Conservation (phyloP, 2,797 vertebrate species). For the Oceanodroma leucorhoa region DNA sequence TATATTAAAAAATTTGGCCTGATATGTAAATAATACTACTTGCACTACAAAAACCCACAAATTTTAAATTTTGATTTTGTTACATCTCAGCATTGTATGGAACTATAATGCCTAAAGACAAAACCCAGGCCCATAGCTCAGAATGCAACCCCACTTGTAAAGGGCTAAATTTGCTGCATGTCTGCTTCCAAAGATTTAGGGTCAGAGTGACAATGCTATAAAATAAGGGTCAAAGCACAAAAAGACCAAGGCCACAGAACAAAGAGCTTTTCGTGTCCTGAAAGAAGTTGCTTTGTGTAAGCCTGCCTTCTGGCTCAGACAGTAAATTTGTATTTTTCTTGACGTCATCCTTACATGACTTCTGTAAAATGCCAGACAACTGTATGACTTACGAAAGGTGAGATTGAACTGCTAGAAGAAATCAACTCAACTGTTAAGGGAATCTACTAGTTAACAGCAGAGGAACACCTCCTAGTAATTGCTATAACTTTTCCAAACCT, state of each 20-base stretch:
- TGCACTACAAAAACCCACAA: background rate
- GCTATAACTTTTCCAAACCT: background rate
- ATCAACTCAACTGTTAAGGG: background rate
- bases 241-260: slow-evolving; percentile 56
- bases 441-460: background rate
- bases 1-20: accelerated
- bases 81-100: background rate
- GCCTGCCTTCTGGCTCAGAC: slow-evolving; percentile 12
- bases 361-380: background rate
- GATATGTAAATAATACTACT: background rate
- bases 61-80: background rate
- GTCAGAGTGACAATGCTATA: slow-evolving; percentile 58
- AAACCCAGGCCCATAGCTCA: background rate
- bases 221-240: slow-evolving; percentile 60
- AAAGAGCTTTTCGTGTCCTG: slow-evolving; percentile 58
- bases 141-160: background rate
- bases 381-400: background rate
- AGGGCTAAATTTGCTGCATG: slow-evolving; percentile 43
- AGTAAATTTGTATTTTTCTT: slow-evolving; percentile 48
- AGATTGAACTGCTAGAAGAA: background rate
- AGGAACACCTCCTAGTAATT: background rate
- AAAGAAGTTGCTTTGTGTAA: slow-evolving; percentile 49
- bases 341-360: slow-evolving; percentile 31
- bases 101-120: background rate
- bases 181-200: slow-evolving; percentile 54